Evolutionary conservation across 2,113 vertebrate genomes (phyloP), one percentile per base, ranked within the genome.

Genomic region (Clarias macrocephalus): DNA sequence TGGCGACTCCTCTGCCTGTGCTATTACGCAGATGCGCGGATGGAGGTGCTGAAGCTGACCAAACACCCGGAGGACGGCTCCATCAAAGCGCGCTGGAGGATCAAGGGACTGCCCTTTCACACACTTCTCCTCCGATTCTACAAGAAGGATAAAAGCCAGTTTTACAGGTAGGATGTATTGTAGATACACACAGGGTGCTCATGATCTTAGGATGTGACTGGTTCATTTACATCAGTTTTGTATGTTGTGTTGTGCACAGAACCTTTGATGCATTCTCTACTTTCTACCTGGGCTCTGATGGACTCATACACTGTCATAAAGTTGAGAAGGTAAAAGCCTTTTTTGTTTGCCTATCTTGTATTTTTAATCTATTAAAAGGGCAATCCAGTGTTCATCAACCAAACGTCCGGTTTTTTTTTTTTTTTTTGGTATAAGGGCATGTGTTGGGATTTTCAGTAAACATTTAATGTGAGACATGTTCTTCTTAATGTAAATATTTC

Each of bases 261-360:
- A 95, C 94, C 23, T 97, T 95, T 5, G 97, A 98, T 88, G 97
- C 96, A 28, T 96, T 97, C 91, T 98, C 97, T 33, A 98, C 97
- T 1, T 98, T 98, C 89, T 97, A 97, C 93, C 88, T 98, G 70
- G 96, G 97, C 81, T 92, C 93, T 0, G 94, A 93, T 21, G 97
- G 97, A 85, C 95, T 97, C 88, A 95, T 98, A 82, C 95, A 94
- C 79, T 94, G 96, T 89, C 97, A 98, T 92, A 96, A 89, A 92
- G 93, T 98, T 59, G 96, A 97, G 92, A 97, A 97, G 94, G 97
- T 97, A 83, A 93, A 93, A 89, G 9, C 23, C 62, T 65, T 19
- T 25, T 18, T 59, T 0, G 2, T 79, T 83, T 85, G 18, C 30
- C 37, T 6, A 37, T 37, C 16, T 0, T 37, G 16, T 72, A 2